A percentile compares a stretch with the other conserved stretches of the same genome.
Conservation (phyloP, 2,888 invertebrate genomes). For the Rutpela maculata region DNA sequence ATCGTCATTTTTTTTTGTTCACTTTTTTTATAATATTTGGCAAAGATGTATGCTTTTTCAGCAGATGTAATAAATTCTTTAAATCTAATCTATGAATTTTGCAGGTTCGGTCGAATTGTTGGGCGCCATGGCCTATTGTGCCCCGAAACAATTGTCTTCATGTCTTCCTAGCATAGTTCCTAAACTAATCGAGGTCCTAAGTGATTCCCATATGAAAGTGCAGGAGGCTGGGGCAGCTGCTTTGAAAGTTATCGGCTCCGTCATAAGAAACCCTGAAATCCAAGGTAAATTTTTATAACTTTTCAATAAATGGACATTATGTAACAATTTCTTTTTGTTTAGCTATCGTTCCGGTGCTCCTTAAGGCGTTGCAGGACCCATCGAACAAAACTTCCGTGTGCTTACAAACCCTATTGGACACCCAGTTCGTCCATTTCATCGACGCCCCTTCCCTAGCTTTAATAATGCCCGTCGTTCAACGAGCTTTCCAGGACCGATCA, state of each 20-base stretch:
- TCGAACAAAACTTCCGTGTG: conserved; percentile 95
- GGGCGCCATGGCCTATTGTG: conserved; percentile 99
- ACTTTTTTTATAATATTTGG: too few relatives aligned
- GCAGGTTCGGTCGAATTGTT: conserved; percentile 94
- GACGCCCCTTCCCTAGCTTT: conserved; percentile 98
- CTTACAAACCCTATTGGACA: conserved; percentile 94
- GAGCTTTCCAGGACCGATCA: conserved; percentile 97
- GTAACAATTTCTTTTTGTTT: conserved; percentile 45
- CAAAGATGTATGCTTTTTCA: too few relatives aligned
- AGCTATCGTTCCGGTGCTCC: conserved; percentile 90
- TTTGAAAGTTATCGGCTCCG: conserved; percentile 95
- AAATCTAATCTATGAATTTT: conserved; percentile 34
- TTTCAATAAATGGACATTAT: background rate
- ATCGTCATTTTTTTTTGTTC: too few relatives aligned
- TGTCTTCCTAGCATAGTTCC: conserved; percentile 99
- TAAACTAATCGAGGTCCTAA: conserved; percentile 95
- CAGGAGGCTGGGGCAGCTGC: conserved; percentile 98
- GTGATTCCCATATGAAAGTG: conserved; percentile 96
- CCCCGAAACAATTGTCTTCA: conserved; percentile 98
- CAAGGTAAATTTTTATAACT: conserved; percentile 77
- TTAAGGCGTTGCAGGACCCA: conserved; percentile 96
- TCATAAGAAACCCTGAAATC: conserved; percentile 98
- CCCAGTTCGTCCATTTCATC: conserved; percentile 99
- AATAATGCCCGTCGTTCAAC: conserved; percentile 99
- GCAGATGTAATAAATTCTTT: too few relatives aligned